Conservation (phyloP, 2,113 vertebrate species). For the Cavia aperea region DNA sequence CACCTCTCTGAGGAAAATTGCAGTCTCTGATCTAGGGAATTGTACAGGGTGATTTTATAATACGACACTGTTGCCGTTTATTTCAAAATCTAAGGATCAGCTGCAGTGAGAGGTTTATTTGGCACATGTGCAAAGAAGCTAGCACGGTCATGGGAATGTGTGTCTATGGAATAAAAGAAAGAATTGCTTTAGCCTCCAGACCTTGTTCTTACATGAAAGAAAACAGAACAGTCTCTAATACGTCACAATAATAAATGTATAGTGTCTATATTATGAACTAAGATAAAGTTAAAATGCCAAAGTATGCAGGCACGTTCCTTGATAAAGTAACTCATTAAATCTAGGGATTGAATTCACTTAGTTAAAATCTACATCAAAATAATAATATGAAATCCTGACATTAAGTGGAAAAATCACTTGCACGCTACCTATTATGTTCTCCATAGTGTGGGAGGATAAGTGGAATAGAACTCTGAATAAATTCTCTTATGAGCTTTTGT, state of each 20-base stretch:
- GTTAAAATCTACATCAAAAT: constrained; percentile 63
- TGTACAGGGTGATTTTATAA: constrained; percentile 56
- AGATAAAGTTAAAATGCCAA: constrained; percentile 47
- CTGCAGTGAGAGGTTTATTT: background rate
- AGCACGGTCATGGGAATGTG: background rate
- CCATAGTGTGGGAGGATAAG: constrained; percentile 51
- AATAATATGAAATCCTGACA: constrained; percentile 57
- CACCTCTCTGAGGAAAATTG: constrained; percentile 49
- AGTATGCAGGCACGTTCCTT: background rate
- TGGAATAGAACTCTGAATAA: constrained; percentile 50
- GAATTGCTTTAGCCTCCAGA: background rate
- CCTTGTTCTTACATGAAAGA: background rate
- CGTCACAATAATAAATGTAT: constrained; percentile 27
- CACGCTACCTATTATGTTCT: constrained; percentile 47
- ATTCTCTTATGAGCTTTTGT: constrained; percentile 57
- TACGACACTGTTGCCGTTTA: constrained; percentile 53
- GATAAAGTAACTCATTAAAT: constrained; percentile 52
- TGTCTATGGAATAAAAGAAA: constrained; percentile 14
- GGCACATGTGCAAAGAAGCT: constrained; percentile 15
- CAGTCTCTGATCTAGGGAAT: constrained; percentile 42
- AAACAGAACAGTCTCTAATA: background rate
- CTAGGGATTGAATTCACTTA: constrained; percentile 54
- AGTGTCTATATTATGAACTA: constrained; percentile 2
- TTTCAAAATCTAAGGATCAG: constrained; percentile 47
- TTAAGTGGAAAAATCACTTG: constrained; percentile 55